These are phyloP conservation scores for Mimachlamys varia DNA, from an alignment of 2,888 invertebrate species.

Conservation along the genomic window DNA sequence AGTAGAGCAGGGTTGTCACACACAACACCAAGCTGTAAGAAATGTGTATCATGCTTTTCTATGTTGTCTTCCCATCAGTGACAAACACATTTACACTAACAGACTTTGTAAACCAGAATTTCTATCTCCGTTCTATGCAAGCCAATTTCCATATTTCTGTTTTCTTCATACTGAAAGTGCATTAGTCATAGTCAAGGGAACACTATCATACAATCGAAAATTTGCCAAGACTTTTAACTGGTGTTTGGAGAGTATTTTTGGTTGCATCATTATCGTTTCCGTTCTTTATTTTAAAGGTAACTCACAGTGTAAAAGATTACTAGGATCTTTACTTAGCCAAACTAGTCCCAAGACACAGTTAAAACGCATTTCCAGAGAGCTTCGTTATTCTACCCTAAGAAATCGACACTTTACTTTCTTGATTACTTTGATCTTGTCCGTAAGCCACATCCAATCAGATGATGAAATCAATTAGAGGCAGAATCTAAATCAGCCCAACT, in stretches of 20 bases:
- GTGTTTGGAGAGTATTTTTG: background rate
- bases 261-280: background rate
- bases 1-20: background rate
- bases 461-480: conserved; percentile 17
- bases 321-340: background rate
- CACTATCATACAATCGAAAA: background rate
- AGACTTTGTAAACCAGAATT: background rate
- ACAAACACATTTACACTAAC: background rate
- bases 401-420: conserved; percentile 12
- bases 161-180: background rate
- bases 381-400: background rate
- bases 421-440: conserved; percentile 28
- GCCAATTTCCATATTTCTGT: conserved; percentile 5
- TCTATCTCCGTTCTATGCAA: background rate
- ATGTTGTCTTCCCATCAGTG: background rate
- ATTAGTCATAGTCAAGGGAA: conserved; percentile 7
- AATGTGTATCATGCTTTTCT: background rate
- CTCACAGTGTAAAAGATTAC: background rate
- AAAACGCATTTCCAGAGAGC: conserved; percentile 16
- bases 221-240: background rate
- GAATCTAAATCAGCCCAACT: conserved; percentile 15
- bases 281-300: background rate
- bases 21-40: background rate
- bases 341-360: background rate
- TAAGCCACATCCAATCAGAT: conserved; percentile 31